Base-by-base conservation (phyloP, 2,888 invertebrate genomes). In the Linnaemya vulpina region DNA sequence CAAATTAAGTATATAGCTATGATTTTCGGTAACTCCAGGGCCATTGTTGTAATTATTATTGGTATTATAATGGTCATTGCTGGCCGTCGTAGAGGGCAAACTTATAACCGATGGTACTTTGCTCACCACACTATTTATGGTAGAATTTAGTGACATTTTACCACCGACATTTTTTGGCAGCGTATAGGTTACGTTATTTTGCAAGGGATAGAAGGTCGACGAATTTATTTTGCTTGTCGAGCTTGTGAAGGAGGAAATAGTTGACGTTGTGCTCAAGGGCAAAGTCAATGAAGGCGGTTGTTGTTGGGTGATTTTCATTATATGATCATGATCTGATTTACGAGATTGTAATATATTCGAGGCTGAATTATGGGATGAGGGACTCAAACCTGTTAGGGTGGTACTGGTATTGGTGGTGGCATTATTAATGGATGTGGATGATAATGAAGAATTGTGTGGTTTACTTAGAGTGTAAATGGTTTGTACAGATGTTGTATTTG, bases 61-160 rank as follows among this genome's bases (percentile, higher is more conserved):
- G 25, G 55, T 38, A 25, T 75, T 62, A 3, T 30, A 38, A 35
- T 49, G 22, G 0, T 74, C 67, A 30, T 68, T 60, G 5, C 38
- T 51, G 11, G 1, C 15, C 1, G 84, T 86, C 76, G 89, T 86
- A 7, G 90, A 89, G 78, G 92, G 93, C 84, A 92, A 91, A 83
- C 90, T 93, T 73, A 92, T 92, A 30, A 92, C 92, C 55, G 92
- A 92, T 30, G 92, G 93, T 65, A 92, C 93, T 86, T 93, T 91
- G 87, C 91, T 92, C 65, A 93, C 91, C 81, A 92, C 92, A 88
- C 92, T 91, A 67, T 92, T 90, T 81, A 93, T 90, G 83, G 92
- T 91, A 84, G 91, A 91, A 77, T 92, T 92, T 8, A 92, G 87
- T 9, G 92, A 91, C 81, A 92, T 89, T 86, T 92, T 92, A 38